Evolutionary conservation across 2,888 invertebrate species (phyloP), one percentile per base, ranked within the genome.

Genomic region (Pseudeuparius sepicola): DNA sequence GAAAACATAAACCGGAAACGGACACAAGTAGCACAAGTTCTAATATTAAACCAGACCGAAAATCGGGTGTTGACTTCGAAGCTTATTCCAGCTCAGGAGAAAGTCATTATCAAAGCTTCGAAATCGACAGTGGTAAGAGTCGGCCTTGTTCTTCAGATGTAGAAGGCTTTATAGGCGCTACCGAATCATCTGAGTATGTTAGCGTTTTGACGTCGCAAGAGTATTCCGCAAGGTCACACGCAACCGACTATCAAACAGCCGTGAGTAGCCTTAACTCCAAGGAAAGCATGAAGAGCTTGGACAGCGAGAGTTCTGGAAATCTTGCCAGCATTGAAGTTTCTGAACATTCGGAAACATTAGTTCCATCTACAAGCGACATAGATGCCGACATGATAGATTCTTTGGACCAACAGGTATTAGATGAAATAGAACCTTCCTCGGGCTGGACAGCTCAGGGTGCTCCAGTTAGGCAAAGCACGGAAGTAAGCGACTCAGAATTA

Each of bases 341-440:
- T 17, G 93, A 94, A 60, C 71, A 83, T 14, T 92, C 92, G 1
- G 93, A 93, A 65, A 96, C 94, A 2, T 63, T 96, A 5, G 82
- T 96, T 6, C 88, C 92, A 9, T 92, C 94, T 2, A 81, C 84
- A 5, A 78, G 83, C 54, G 89, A 89, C 57, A 61, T 81, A 30
- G 79, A 80, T 54, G 77, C 78, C 49, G 81, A 82, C 49, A 69
- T 82, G 41, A 72, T 77, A 49, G 76, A 76, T 44, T 69, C 70
- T 40, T 70, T 69, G 42, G 72, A 71, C 16, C 70, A 73, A 28
- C 69, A 56, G 14, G 49, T 57, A 9, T 44, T 63, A 2, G 64
- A 65, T 18, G 68, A 67, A 25, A 36, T 38, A 16, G 51, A 48
- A 16, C 50, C 49, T 14, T 51, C 50, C 18, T 38, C 44, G 14